Percentiles rank a stretch among this genome's conserved stretches.
These are phyloP conservation scores for Lathamus discolor DNA, from an alignment of 2,113 vertebrate species.

Conservation along the genomic window DNA sequence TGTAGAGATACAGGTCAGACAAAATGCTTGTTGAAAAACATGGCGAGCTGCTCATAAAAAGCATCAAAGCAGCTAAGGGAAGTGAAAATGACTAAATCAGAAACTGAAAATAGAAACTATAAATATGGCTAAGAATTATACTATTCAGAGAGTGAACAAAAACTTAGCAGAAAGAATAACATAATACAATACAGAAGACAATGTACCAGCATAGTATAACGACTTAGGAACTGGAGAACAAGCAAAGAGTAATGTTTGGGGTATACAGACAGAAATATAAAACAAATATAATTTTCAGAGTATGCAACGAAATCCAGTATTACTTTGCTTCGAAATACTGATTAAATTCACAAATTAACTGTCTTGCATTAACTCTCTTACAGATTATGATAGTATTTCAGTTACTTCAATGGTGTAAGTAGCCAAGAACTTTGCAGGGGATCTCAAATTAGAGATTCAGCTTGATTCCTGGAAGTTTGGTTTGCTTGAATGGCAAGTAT, in stretches of 20 bases:
- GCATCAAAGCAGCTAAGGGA: neutral
- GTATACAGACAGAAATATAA: neutral
- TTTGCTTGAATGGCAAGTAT: neutral
- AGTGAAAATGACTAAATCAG: neutral
- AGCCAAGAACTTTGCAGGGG: neutral
- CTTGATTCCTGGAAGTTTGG: neutral
- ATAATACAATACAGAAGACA: neutral
- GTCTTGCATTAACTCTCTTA: neutral
- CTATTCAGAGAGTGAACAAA: neutral
- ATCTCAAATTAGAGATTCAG: neutral
- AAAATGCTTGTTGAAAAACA: neutral
- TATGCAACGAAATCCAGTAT: neutral
- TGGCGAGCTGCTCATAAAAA: neutral
- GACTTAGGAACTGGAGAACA: neutral
- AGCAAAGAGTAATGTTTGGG: neutral
- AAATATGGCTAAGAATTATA: neutral
- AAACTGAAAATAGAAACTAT: neutral
- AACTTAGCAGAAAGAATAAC: neutral
- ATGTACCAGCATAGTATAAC: neutral
- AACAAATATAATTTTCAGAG: neutral
- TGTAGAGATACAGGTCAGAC: neutral
- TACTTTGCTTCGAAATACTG: neutral
- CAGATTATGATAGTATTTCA: neutral
- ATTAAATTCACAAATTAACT: neutral
- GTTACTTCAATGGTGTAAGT: neutral